A percentile compares a stretch with the other conserved stretches of the same genome.
Evolutionary conservation across 1,140 invertebrate genomes (phyloP).

Genomic region (Drosophila ambigua): DNA sequence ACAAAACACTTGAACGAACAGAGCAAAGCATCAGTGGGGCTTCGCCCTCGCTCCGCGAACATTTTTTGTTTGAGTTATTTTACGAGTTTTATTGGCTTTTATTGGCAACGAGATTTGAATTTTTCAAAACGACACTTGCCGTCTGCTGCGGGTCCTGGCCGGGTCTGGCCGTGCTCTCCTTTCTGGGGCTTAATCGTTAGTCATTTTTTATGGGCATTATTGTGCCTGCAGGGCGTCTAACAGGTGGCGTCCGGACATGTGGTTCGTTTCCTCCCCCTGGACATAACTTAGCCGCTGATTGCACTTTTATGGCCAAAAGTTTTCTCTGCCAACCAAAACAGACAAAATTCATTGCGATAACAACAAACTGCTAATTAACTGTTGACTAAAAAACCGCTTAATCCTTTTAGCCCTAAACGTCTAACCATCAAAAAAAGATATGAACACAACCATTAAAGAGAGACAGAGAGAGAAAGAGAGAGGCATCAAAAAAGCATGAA

Average conservation of each 20-base stretch:
- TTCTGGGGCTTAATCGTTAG: slow-evolving; percentile 49
- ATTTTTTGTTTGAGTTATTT: slow-evolving; percentile 75
- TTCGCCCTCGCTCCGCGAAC: background rate
- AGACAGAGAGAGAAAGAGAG: no score
- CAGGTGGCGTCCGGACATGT: slow-evolving; percentile 54
- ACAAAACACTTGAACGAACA: slow-evolving; percentile 70
- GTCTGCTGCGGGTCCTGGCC: slow-evolving; percentile 20
- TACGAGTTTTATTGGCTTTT: slow-evolving; percentile 83
- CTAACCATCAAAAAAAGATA: slow-evolving; percentile 34
- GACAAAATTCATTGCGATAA: slow-evolving; percentile 47
- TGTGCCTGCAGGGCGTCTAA: slow-evolving; percentile 30
- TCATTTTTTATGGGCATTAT: slow-evolving; percentile 54
- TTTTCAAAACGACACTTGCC: slow-evolving; percentile 78
- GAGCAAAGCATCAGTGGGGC: slow-evolving; percentile 11
- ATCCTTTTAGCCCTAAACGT: slow-evolving; percentile 41
- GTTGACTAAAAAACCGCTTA: slow-evolving; percentile 57
- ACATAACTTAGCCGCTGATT: slow-evolving; percentile 80
- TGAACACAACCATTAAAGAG: slow-evolving; percentile 10
- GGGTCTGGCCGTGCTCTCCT: slow-evolving; percentile 1
- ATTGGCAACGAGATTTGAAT: slow-evolving; percentile 83
- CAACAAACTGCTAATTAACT: slow-evolving; percentile 78
- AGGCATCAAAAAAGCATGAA: no score
- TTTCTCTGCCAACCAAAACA: slow-evolving; percentile 17
- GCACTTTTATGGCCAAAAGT: slow-evolving; percentile 80
- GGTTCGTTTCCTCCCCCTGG: slow-evolving; percentile 19